Evolutionary conservation across 2,113 vertebrate species (phyloP), one percentile per base, ranked within the genome.

Genomic region (Tachysurus vachellii): DNA sequence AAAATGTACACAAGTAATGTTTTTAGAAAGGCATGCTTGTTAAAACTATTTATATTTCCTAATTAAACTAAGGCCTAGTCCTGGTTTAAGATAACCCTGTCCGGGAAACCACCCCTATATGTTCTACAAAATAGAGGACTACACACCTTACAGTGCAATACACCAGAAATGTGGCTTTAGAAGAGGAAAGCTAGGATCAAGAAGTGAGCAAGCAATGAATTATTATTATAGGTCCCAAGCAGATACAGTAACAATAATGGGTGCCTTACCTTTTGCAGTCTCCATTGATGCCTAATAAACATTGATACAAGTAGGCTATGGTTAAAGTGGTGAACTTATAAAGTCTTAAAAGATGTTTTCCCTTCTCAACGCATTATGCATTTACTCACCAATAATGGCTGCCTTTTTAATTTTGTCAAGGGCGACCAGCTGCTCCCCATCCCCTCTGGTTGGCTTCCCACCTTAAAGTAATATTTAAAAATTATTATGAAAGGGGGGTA

Each of bases 101-200:
- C 36, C 2, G 36, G 36, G 36, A 36, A 36, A 36, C 36, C 36
- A 36, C 36, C 36, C 36, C 36, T 54, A 79, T 79, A 79, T 79
- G 76, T 79, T 79, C 76, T 79, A 79, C 76, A 79, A 79, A 79
- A 79, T 79, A 79, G 76, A 79, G 16, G 47, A 79, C 76, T 79
- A 79, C 47, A 79, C 76, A 79, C 17, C 76, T 79, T 54, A 79
- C 76, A 54, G 76, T 19, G 47, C 76, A 79, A 79, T 79, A 79
- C 73, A 4, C 42, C 7, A 76, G 73, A 62, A 62, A 62, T 62
- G 61, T 62, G 61, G 73, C 73, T 76, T 79, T 79, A 79, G 76
- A 54, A 79, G 76, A 79, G 76, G 76, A 79, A 79, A 79, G 76
- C 47, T 54, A 79, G 47, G 47, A 79, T 79, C 13, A 79, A 79